Conservation (phyloP, 1,140 invertebrate species). For the Nephotettix cincticeps region DNA sequence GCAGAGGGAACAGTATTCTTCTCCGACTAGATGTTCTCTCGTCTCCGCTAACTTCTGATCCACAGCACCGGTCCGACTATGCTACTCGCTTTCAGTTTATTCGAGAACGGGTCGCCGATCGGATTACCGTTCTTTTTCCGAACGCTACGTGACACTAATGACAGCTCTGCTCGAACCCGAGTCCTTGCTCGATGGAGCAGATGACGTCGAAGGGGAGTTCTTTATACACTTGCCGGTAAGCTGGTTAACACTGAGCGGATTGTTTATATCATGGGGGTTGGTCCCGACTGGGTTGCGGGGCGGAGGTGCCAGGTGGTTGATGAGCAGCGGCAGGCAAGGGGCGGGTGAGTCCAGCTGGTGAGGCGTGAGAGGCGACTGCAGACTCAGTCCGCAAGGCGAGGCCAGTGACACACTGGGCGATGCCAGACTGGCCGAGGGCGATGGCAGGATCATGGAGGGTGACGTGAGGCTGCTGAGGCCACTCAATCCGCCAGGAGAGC, state of each 20-base stretch:
- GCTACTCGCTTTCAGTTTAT: background rate
- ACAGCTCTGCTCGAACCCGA: conserved; percentile 36
- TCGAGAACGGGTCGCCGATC: conserved; percentile 5
- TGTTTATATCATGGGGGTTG: conserved; percentile 87
- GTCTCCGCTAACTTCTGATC: background rate
- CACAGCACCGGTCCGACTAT: background rate
- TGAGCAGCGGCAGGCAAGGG: conserved; percentile 36
- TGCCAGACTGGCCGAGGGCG: conserved; percentile 63
- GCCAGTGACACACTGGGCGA: conserved; percentile 63
- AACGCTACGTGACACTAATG: conserved; percentile 43
- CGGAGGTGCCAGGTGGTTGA: conserved; percentile 43
- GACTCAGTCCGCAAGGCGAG: conserved; percentile 55
- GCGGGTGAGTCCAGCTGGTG: conserved; percentile 45
- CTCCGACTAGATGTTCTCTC: background rate
- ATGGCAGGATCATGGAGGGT: conserved; percentile 66
- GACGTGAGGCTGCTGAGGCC: conserved; percentile 76
- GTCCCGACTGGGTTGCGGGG: conserved; percentile 79
- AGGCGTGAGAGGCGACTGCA: conserved; percentile 55
- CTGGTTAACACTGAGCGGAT: conserved; percentile 86
- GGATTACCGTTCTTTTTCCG: conserved; percentile 33
- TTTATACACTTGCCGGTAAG: conserved; percentile 73
- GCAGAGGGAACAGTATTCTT: conserved; percentile 1
- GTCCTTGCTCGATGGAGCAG: conserved; percentile 30
- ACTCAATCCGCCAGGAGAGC: conserved; percentile 73
- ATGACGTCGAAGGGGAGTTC: conserved; percentile 38